Percentiles rank a stretch among this genome's conserved stretches.
phyloP scores from a whole-genome alignment of 2,113 vertebrate species.

The Peromyscus polionotus region DNA sequence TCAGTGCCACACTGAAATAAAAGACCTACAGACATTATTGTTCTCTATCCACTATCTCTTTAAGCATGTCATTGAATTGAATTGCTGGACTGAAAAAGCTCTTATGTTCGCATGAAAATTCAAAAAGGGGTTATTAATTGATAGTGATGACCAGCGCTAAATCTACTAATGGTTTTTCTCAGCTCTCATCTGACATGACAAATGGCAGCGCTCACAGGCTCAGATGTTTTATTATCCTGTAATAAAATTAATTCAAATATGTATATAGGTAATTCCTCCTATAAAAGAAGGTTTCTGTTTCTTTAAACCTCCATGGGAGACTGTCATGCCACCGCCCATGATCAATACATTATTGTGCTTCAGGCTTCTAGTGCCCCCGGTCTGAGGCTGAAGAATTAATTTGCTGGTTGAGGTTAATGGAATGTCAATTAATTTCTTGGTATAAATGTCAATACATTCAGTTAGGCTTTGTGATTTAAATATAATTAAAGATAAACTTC shows the following conservation, averaged over 20 bases:
- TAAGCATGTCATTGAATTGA: background rate
- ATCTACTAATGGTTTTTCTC: background rate
- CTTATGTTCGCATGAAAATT: background rate
- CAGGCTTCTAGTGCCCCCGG: constrained; percentile 28
- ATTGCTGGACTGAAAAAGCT: background rate
- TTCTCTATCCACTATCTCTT: background rate
- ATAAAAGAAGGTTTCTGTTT: background rate
- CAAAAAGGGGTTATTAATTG: background rate
- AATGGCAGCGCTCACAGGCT: background rate
- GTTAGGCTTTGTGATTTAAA: constrained; percentile 72
- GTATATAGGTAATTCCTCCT: background rate
- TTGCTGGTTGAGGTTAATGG: constrained; percentile 77
- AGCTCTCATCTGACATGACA: background rate
- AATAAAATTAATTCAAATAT: background rate
- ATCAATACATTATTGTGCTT: constrained; percentile 54
- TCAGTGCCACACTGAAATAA: background rate
- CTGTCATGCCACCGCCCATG: background rate
- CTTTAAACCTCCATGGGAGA: constrained; percentile 26
- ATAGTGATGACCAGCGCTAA: background rate
- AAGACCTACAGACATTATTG: rapidly evolving
- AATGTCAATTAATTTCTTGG: constrained; percentile 79
- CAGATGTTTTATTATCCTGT: background rate
- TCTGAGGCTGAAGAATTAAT: constrained; percentile 74
- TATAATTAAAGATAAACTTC: constrained; percentile 73
- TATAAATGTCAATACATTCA: constrained; percentile 79